These are phyloP conservation scores for Amphipyra tragopoginis DNA, from an alignment of 2,888 invertebrate genomes.

Conservation along the genomic window DNA sequence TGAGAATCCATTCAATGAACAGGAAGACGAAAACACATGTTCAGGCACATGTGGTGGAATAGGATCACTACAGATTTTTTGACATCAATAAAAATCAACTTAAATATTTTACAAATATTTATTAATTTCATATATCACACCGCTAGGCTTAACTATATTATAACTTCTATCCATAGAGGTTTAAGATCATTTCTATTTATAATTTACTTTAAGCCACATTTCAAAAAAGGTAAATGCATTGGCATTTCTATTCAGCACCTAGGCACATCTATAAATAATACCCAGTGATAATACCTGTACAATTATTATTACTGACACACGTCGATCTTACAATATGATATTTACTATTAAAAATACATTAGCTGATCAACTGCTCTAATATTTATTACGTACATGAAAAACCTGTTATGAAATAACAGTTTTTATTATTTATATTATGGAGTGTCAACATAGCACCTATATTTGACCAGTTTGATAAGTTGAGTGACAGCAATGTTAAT, in stretches of 20 bases:
- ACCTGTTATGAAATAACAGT: slow-evolving; percentile 5
- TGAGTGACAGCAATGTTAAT: slow-evolving; percentile 2
- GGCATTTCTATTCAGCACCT: slow-evolving; percentile 3
- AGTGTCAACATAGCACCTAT: slow-evolving; percentile 15
- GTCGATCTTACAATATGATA: slow-evolving; percentile 10
- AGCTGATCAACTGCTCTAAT: slow-evolving; percentile 10
- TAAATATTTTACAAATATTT: slow-evolving; percentile 41
- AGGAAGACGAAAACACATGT: slow-evolving; percentile 77
- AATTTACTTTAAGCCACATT: slow-evolving; percentile 22
- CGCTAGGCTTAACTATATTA: slow-evolving; percentile 52
- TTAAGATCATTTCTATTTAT: slow-evolving; percentile 27
- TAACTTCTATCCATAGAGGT: slow-evolving; percentile 20
- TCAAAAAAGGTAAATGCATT: slow-evolving; percentile 14
- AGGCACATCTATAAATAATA: slow-evolving; percentile 9
- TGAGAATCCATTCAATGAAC: slow-evolving; percentile 62
- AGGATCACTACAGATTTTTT: slow-evolving; percentile 64
- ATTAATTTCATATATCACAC: slow-evolving; percentile 53
- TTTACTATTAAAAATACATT: slow-evolving; percentile 29
- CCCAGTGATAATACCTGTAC: slow-evolving; percentile 31
- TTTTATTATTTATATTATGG: slow-evolving; percentile 5
- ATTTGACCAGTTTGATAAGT: slow-evolving; percentile 1
- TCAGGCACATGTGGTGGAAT: slow-evolving; percentile 76
- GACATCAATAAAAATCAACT: slow-evolving; percentile 45
- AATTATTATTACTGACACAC: slow-evolving; percentile 15
- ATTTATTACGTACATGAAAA: slow-evolving; percentile 18